Base-by-base conservation (phyloP, 2,113 vertebrate genomes). In the Salvelinus fontinalis region DNA sequence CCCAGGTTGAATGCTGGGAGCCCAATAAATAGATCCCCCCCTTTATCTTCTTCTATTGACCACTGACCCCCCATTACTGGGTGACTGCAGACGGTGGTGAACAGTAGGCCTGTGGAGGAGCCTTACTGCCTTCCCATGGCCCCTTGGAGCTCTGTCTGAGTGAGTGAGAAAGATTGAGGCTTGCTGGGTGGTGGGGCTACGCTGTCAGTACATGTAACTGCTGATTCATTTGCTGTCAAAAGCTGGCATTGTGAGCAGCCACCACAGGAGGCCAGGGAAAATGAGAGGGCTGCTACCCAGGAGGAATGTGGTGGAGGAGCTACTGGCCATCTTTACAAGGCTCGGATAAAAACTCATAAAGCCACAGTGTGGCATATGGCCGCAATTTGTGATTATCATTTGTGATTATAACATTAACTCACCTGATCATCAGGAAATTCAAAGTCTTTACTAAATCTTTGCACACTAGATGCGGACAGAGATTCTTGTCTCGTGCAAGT, bases 141-240 rank as follows among this genome's bases (percentile, higher is more conserved):
- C 82, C 85, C 79, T 14, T 66, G 34, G 34, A 39, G 49, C 49
- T 51, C 84, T 60, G 80, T 51, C 14, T 34, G 34, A 34, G 29
- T 29, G 39, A 9, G 39, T 44, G 39, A 11, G 39, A 0, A 18
- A 54, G 51, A 18, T 14, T 4, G 51, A 54, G 16, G 14, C 51
- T 54, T 54, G 51, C 12, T 54, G 51, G 51, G 51, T 54, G 14
- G 12, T 80, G 86, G 86, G 87, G 70, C 88, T 86, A 81, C 81
- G 81, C 86, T 93, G 92, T 92, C 90, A 90, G 87, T 90, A 85
- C 87, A 82, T 90, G 89, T 92, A 44, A 92, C 89, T 91, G 90
- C 91, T 92, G 92, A 93, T 93, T 93, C 91, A 93, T 89, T 89
- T 89, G 91, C 87, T 89, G 92, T 93, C 91, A 91, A 91, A 93